Base-by-base conservation (phyloP, 2,888 invertebrate species). In the Drosophila subquinaria region DNA sequence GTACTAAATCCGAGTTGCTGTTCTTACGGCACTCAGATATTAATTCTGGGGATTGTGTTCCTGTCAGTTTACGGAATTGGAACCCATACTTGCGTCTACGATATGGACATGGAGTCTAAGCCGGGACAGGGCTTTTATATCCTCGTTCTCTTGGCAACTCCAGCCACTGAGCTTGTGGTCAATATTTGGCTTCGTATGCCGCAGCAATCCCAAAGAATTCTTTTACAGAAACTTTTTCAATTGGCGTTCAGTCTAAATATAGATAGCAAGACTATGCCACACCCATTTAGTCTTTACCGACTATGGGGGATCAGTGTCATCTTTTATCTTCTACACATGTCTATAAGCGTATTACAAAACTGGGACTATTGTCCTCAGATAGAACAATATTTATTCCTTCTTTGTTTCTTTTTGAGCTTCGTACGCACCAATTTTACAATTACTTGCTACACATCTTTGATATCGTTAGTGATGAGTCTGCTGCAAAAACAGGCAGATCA, bases 381-480 rank as follows among this genome's bases (percentile, higher is more conserved):
- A 30, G n/a, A 0, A 42, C 36, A 36, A 4, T 13, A 35, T 10
- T 2, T 47, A 1, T 52, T 20, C 10, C 23, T 23, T n/a, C 0
- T 69, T 9, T 52, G 45, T 10, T 42, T 56, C 4, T 9, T 20
- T 5, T 13, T 70, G 6, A 45, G 50, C 1, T 13, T 61, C 3
- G 4, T 62, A 30, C 61, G 61, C 2, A 69, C n/a, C 4, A 35
- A 47, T 30, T 70, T 57, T 4, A 11, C 56, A 17, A 52, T 69
- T 9, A 70, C 62, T 10, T 70, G 62, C 40, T 70, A 62, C 51
- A 40, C 62, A 1, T 47, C 61, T 3, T n/a, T 62, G 40, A 62
- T 62, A 20, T 36, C 36, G 4, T 35, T 57, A 10, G 40, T 62
- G 10, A 4, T 40, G 9, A 51, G 35, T 11, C 52, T 70, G 38